Evolutionary conservation across 2,888 invertebrate species (phyloP).

Genomic region (Gari tellinella): DNA sequence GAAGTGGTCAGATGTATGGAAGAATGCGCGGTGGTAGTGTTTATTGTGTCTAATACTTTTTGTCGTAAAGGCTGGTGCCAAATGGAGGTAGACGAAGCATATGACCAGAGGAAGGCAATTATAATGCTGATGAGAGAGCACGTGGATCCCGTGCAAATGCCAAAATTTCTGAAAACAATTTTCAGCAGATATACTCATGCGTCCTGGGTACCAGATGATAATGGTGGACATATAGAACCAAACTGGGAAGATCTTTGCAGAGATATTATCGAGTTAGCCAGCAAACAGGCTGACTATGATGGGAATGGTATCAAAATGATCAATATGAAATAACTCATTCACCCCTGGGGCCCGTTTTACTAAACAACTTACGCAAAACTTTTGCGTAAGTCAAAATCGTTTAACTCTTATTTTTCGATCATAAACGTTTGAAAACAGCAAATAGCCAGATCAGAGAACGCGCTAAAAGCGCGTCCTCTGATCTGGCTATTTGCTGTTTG

Average conservation of each 20-base stretch:
- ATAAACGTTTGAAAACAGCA: too few species aligned
- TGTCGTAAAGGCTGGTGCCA: constrained; percentile 29
- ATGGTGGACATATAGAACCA: constrained; percentile 20
- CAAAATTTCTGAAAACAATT: constrained; percentile 14
- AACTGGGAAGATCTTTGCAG: constrained; percentile 12
- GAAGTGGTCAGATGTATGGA: constrained; percentile 29
- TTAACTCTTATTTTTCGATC: too few species aligned
- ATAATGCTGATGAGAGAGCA: constrained; percentile 17
- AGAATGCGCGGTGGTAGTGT: constrained; percentile 20
- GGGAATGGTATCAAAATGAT: too few species aligned
- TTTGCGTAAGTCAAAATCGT: too few species aligned
- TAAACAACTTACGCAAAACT: too few species aligned
- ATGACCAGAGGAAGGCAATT: constrained; percentile 17
- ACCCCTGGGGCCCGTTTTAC: too few species aligned
- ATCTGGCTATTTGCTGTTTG: too few species aligned
- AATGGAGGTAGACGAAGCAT: constrained; percentile 26
- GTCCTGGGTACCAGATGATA: constrained; percentile 12
- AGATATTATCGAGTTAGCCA: constrained; percentile 16
- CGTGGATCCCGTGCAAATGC: constrained; percentile 13
- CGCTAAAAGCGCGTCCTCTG: too few species aligned
- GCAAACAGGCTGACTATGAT: too few species aligned
- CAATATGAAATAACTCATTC: too few species aligned
- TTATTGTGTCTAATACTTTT: constrained; percentile 22
- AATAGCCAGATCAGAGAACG: too few species aligned
- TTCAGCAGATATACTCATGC: constrained; percentile 25